Evolutionary conservation across 2,888 invertebrate species (phyloP).

Genomic region (Troides helena): DNA sequence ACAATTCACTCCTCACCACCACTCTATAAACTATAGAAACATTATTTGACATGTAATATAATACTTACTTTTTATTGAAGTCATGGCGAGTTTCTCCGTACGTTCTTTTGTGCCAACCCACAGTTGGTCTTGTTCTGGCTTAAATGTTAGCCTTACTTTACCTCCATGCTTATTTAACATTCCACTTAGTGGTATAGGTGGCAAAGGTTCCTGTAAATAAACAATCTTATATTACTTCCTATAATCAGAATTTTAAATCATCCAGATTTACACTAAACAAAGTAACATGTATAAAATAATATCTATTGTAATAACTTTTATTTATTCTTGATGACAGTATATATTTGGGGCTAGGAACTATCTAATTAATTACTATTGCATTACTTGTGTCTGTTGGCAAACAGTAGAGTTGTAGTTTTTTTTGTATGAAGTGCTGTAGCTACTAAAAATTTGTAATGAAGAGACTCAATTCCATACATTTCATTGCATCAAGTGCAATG

Average conservation of each 20-base stretch:
- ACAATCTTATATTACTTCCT: neutral
- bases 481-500: no score
- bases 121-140: constrained; percentile 92
- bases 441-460: neutral
- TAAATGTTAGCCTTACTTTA: constrained; percentile 94
- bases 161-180: constrained; percentile 95
- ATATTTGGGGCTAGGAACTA: no score
- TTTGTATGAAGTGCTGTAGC: neutral
- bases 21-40: neutral
- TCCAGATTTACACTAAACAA: no score
- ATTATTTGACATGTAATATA: neutral
- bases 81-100: constrained; percentile 95
- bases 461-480: no score
- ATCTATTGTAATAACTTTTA: no score
- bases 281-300: no score
- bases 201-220: constrained; percentile 85
- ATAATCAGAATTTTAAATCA: neutral
- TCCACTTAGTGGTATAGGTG: constrained; percentile 89
- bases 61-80: constrained; percentile 89
- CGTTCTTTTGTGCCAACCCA: constrained; percentile 96
- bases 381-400: no score
- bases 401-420: neutral
- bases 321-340: no score
- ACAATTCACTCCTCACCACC: no score
- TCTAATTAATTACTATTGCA: no score